Evolutionary conservation across 2,888 invertebrate genomes (phyloP), one percentile per base, ranked within the genome.

Genomic region (Lobophora halterata): DNA sequence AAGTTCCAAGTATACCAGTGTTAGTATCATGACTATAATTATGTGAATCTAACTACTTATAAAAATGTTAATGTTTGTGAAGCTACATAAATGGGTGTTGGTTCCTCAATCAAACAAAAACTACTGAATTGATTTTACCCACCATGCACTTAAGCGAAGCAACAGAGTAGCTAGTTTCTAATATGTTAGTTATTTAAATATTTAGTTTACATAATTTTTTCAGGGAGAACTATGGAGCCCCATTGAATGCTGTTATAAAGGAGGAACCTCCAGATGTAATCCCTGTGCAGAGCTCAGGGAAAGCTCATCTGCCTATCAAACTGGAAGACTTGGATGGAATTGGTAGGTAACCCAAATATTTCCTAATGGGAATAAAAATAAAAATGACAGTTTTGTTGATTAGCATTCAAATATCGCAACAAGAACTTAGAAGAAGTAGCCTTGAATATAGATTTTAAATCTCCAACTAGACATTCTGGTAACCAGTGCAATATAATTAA

Each of bases 271-370:
- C 62, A 10, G 79, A 87, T 36, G 53, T 61, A n/a, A n/a, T n/a
- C 2, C 5, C 16, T 21, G 10, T 29, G 19, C 23, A 28, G 28
- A 19, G 6, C 16, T 29, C 43, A 23, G 43, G 37, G 1, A 34
- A 25, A 8, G 29, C 36, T n/a, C 43, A 43, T 34, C 10, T 85
- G 32, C 86, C 87, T 21, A 85, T 87, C 35, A 86, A 86, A 53
- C 57, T 87, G 32, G 87, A 87, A 61, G 87, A 87, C 61, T 68
- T 87, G 29, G 87, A 87, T 74, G 87, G 86, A 49, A 85, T 87
- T 61, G 86, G 87, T 86, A 61, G 86, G 87, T 86, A 63, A 71
- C 68, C 49, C 21, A 28, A 18, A 31, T 18, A 29, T 6, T 31
- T 9, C n/a, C 7, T 1, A 19, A 27, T 29, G n/a, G 6, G 8